Base-by-base conservation (phyloP, 2,888 invertebrate genomes). In the Aleiodes leptofemur region DNA sequence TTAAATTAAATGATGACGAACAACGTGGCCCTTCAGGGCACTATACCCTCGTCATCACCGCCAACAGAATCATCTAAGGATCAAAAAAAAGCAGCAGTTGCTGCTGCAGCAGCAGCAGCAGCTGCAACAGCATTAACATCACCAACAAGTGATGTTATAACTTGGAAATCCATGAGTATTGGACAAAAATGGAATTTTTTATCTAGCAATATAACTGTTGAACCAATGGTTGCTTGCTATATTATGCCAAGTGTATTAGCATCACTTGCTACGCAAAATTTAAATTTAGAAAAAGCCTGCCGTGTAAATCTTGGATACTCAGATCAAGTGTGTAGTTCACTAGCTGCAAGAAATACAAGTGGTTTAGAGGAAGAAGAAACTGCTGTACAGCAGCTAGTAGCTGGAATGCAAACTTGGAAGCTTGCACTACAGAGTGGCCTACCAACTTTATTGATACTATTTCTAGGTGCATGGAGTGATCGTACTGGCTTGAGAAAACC, bases 271-370 rank as follows among this genome's bases (percentile, higher is more conserved):
- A 95, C 96, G 56, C 96, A 96, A 89, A 96, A 96, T 89, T 90
- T 96, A 69, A 96, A 96, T 87, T 91, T 96, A 85, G 96, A 96
- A 88, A 96, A 96, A 89, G 96, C 96, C 0, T 96, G 96, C 86
- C 90, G 96, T 79, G 96, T 96, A 0, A 96, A 96, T 88, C 91
- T 96, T 83, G 91, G 90, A 8, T 96, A 94, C 83, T 92, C 94
- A 0, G 92, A 93, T 73, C 92, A 93, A 80, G 92, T 96, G 3
- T 96, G 96, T 87, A 94, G 94, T 83, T 95, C 96, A 0, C 89
- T 96, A 51, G 94, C 95, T 0, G 91, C 92, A 72, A 91, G 96
- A 84, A 92, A 95, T 81, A 96, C 96, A 23, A 92, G 92, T 6
- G 92, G 91, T 80, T 94, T 93, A 83, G 91, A 92, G 3, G 83